A percentile compares a stretch with the other conserved stretches of the same genome.
Evolutionary conservation across 1,140 invertebrate species (phyloP).

Genomic region (Drosophila bocki): DNA sequence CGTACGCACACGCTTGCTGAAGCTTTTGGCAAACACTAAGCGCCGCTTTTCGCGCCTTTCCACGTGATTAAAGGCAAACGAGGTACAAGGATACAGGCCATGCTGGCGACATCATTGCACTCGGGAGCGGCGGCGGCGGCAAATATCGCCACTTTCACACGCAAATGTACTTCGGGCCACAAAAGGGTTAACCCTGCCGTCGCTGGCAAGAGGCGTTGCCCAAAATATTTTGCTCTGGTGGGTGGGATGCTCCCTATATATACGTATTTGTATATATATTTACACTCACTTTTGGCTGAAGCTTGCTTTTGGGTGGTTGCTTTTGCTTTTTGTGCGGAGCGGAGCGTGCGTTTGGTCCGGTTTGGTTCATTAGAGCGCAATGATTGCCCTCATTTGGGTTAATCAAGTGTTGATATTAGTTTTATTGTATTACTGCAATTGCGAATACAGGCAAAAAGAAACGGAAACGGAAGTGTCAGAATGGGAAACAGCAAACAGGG

Average conservation of each 20-base stretch:
- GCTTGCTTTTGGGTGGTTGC: constrained; percentile 13
- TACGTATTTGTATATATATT: constrained; percentile 1
- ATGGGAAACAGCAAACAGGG: background rate
- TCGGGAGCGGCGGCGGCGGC: constrained; percentile 21
- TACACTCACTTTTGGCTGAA: background rate
- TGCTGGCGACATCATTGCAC: constrained; percentile 48
- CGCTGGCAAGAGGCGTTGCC: constrained; percentile 61
- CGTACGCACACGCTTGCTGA: constrained; percentile 60
- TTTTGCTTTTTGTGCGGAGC: constrained; percentile 13
- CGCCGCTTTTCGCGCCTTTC: constrained; percentile 84
- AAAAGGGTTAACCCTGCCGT: constrained; percentile 60
- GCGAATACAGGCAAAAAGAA: constrained; percentile 31
- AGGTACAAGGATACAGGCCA: constrained; percentile 42
- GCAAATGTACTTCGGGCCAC: constrained; percentile 66
- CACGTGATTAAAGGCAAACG: constrained; percentile 81
- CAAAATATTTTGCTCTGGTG: constrained; percentile 70
- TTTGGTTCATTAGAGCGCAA: constrained; percentile 80
- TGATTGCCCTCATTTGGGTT: constrained; percentile 81
- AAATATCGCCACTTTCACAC: constrained; percentile 80
- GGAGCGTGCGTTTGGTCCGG: constrained; percentile 64
- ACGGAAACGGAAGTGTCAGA: constrained; percentile 19
- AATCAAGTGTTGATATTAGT: constrained; percentile 78
- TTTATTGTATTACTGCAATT: constrained; percentile 62
- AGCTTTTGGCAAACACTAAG: constrained; percentile 83
- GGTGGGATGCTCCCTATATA: constrained; percentile 29